phyloP scores from a whole-genome alignment of 2,797 vertebrate genomes.

The Rhynchonycteris naso region DNA sequence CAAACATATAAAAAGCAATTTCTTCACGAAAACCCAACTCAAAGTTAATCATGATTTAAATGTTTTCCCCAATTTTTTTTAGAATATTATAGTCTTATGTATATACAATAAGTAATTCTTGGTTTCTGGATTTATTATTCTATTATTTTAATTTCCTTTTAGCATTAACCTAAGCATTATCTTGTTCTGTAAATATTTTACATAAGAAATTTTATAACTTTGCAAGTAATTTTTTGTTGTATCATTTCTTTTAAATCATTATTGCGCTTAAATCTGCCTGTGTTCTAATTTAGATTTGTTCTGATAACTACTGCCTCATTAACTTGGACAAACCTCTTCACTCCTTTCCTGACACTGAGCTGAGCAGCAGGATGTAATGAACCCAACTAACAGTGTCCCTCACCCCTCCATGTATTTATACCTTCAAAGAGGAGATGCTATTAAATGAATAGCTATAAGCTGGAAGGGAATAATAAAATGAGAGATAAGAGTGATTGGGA shows the following conservation, averaged over 20 bases:
- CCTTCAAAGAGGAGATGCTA: not conserved
- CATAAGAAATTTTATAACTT: not conserved
- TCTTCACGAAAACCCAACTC: not conserved
- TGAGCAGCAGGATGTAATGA: not conserved
- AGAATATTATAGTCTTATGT: not conserved
- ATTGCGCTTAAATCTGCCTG: not conserved
- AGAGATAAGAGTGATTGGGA: too few species aligned
- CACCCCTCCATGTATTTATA: accelerated
- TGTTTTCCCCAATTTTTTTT: not conserved
- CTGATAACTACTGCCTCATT: not conserved
- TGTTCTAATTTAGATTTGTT: not conserved
- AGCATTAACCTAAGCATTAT: not conserved
- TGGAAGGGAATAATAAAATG: not conserved
- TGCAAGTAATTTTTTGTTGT: not conserved
- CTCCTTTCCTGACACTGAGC: not conserved
- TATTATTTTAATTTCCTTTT: not conserved
- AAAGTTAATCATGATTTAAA: not conserved
- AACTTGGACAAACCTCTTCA: not conserved
- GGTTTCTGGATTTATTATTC: not conserved
- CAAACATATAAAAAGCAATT: not conserved
- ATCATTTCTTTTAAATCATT: not conserved
- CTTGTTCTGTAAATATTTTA: not conserved
- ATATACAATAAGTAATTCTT: not conserved
- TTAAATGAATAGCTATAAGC: not conserved
- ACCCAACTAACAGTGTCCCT: not conserved